Evolutionary conservation across 2,113 vertebrate genomes (phyloP).

Genomic region (Clarias batrachus): DNA sequence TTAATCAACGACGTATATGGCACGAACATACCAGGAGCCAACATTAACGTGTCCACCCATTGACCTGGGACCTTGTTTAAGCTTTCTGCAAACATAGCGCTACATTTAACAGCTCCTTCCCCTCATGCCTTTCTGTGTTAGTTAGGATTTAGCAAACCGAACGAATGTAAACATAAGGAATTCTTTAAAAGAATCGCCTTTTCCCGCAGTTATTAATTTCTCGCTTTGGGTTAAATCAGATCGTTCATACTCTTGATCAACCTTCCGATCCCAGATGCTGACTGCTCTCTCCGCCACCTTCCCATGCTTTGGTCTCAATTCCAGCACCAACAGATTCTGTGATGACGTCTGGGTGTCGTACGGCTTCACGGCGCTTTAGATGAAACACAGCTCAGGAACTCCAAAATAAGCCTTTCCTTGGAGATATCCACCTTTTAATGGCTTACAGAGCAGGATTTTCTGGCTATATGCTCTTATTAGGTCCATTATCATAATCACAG

Average conservation of each 20-base stretch:
- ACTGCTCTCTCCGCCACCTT: background rate
- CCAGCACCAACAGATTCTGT: background rate
- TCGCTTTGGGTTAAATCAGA: slow-evolving; percentile 12
- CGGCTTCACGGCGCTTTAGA: background rate
- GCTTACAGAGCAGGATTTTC: slow-evolving; percentile 34
- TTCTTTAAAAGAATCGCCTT: slow-evolving; percentile 6
- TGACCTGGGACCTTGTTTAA: slow-evolving; percentile 65
- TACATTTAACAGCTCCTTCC: slow-evolving; percentile 53
- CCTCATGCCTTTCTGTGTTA: background rate
- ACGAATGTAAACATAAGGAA: slow-evolving; percentile 18
- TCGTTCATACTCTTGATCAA: background rate
- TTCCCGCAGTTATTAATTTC: slow-evolving; percentile 1
- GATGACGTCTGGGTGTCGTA: background rate
- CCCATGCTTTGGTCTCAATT: background rate
- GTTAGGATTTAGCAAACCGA: background rate
- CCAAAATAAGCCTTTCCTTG: slow-evolving; percentile 36
- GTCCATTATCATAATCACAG: slow-evolving; percentile 44
- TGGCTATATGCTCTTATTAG: slow-evolving; percentile 39
- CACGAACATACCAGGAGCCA: slow-evolving; percentile 59
- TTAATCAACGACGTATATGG: slow-evolving; percentile 70
- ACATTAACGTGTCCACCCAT: slow-evolving; percentile 71
- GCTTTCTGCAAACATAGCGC: slow-evolving; percentile 59
- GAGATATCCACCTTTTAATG: slow-evolving; percentile 25
- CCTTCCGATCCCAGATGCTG: background rate
- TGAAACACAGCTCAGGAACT: slow-evolving; percentile 23